Evolutionary conservation across 2,113 vertebrate genomes (phyloP).

Genomic region (Pungitius pungitius): DNA sequence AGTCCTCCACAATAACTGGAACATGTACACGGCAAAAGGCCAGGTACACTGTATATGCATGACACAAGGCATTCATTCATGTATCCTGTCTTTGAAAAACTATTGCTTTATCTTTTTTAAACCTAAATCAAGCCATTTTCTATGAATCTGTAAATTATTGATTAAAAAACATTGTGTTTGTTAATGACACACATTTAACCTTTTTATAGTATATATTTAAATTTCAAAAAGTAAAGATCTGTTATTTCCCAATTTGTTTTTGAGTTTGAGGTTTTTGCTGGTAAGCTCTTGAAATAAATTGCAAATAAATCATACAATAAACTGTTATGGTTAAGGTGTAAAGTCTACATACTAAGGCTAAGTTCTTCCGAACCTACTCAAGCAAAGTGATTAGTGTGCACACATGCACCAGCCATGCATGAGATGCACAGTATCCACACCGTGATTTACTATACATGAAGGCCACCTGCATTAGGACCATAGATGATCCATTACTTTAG

Average conservation of each 20-base stretch:
- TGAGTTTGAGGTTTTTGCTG: no score
- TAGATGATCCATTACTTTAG: background rate
- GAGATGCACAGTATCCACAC: background rate
- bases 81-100: background rate
- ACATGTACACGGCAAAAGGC: background rate
- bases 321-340: background rate
- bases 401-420: background rate
- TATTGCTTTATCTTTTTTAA: background rate
- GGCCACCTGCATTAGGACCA: background rate
- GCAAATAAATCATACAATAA: background rate
- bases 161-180: background rate
- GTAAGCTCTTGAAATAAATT: background rate
- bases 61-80: background rate
- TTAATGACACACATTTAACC: background rate
- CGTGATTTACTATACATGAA: background rate
- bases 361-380: background rate
- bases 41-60: background rate
- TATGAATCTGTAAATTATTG: background rate
- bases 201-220: background rate
- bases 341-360: background rate
- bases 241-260: background rate
- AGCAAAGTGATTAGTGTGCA: background rate
- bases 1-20: slow-evolving; percentile 1
- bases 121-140: background rate
- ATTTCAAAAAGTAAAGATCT: background rate